Base-by-base conservation (phyloP, 2,113 vertebrate genomes). In the Catagonus wagneri region DNA sequence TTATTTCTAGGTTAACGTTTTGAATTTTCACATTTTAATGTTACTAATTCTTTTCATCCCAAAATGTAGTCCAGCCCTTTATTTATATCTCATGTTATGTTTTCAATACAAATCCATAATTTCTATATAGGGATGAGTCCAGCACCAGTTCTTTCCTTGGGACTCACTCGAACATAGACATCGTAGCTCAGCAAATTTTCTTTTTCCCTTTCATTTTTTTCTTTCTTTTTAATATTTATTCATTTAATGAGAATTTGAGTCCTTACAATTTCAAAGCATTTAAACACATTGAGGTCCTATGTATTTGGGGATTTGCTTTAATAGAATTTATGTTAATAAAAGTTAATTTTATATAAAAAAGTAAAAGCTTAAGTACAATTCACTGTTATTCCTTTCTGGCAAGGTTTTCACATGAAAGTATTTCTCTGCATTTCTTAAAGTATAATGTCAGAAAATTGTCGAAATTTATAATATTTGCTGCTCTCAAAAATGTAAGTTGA, bases 171-270 rank as follows among this genome's bases (percentile, higher is more conserved):
- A 78, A 86, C 13, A 71, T 25, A 81, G 16, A 50, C 13, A 6
- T 32, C 20, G 6, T 66, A 72, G 2, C 19, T 71, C 6, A 74
- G 29, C 10, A 87, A 58, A 84, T 54, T 92, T 88, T 80, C 72
- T 54, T 81, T 90, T 91, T 32, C 1, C 39, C 63, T 6, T 66
- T 25, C 2, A 60, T 96, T 90, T 96, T n/a, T 3, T 72, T 50
- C 34, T 92, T 96, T 74, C 32, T 83, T 54, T 69, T 83, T 92
- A 58, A 83, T 89, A 36, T 75, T 93, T 91, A 72, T 87, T 83
- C 8, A 63, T 39, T 84, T 87, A 85, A 66, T 74, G 39, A 96
- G 22, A 95, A 90, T 85, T 93, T 29, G 36, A 4, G 22, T 80
- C 60, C 6, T 22, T 80, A 54, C 5, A 66, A 1, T 58, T 39